Evolutionary conservation across 2,888 invertebrate species (phyloP), one percentile per base, ranked within the genome.

Genomic region (Leptopterna dolabrata): DNA sequence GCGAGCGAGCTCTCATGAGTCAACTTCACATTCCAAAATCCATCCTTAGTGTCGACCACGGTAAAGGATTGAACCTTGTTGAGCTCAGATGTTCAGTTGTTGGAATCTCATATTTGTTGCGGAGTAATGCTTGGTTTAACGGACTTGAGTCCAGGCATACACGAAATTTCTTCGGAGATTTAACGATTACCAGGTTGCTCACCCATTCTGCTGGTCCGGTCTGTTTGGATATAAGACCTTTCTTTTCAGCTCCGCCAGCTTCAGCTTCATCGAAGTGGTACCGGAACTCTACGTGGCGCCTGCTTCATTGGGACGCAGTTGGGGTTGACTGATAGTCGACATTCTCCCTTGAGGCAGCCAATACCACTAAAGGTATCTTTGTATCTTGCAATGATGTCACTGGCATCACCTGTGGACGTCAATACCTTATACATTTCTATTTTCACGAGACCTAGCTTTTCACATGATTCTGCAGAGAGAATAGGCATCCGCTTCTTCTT

Each of bases 191-290:
- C n/a, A n/a, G n/a, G n/a, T n/a, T n/a, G n/a, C n/a, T n/a, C n/a
- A n/a, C 92, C 97, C 97, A 92, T 97, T 96, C 91, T 97, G 97
- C 81, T 97, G 97, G 88, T 97, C 97, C 92, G 97, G 97, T 89
- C 97, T 93, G 92, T 96, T 97, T 63, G 97, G 97, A 63, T 97
- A 97, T 84, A 96, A 95, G 89, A 96, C 95, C 92, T 97, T 97
- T 41, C 96, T 96, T 89, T 97, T 94, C 90, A 24, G 27, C 7
- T 29, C 27, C 11, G 30, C 16, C 27, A 16, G 24, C 13, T 29
- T 73, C 24, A 27, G 6, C 24, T 27, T 27, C 24, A 16, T 13
- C 73, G 73, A 24, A 73, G 73, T 24, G 73, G 73, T 16, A 73
- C 73, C 9, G 73, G 73, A 9, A 73, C 73, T 16, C 73, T 24